phyloP scores from a whole-genome alignment of 2,888 invertebrate genomes.

The Drosophila anomelani region DNA sequence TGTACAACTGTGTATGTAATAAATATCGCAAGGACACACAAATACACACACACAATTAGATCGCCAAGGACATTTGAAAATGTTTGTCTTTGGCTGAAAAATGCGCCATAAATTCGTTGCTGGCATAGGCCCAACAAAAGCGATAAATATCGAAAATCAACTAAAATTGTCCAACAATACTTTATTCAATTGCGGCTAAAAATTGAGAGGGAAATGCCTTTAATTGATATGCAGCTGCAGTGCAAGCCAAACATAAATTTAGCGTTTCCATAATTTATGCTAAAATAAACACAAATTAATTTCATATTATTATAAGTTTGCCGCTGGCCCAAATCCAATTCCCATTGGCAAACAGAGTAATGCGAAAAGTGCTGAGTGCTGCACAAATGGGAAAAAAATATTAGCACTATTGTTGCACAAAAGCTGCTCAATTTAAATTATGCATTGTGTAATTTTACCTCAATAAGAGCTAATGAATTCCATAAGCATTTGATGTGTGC shows the following conservation, averaged over 20 bases:
- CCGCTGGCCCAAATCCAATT: slow-evolving; percentile 30
- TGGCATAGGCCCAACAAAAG: slow-evolving; percentile 38
- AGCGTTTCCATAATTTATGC: slow-evolving; percentile 57
- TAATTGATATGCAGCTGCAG: slow-evolving; percentile 63
- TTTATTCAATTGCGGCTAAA: slow-evolving; percentile 52
- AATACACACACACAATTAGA: slow-evolving; percentile 3
- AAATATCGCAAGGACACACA: slow-evolving; percentile 58
- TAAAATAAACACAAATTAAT: slow-evolving; percentile 68
- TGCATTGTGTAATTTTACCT: slow-evolving; percentile 29
- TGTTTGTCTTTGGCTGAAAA: slow-evolving; percentile 50
- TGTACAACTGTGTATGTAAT: slow-evolving; percentile 57
- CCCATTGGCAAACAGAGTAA: slow-evolving; percentile 28
- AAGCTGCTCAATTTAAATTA: slow-evolving; percentile 33
- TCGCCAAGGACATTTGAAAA: slow-evolving; percentile 65
- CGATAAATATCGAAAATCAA: slow-evolving; percentile 56
- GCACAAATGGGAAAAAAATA: slow-evolving; percentile 27
- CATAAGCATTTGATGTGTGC: slow-evolving; percentile 7
- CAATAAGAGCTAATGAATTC: slow-evolving; percentile 8
- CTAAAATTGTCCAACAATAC: slow-evolving; percentile 34
- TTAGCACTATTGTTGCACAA: slow-evolving; percentile 51
- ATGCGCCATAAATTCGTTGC: slow-evolving; percentile 54
- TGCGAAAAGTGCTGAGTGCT: slow-evolving; percentile 21
- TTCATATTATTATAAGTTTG: slow-evolving; percentile 47
- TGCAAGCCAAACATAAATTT: slow-evolving; percentile 53
- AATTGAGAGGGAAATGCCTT: slow-evolving; percentile 29